Evolutionary conservation across 2,113 vertebrate species (phyloP).

Genomic region (Alethe diademata): DNA sequence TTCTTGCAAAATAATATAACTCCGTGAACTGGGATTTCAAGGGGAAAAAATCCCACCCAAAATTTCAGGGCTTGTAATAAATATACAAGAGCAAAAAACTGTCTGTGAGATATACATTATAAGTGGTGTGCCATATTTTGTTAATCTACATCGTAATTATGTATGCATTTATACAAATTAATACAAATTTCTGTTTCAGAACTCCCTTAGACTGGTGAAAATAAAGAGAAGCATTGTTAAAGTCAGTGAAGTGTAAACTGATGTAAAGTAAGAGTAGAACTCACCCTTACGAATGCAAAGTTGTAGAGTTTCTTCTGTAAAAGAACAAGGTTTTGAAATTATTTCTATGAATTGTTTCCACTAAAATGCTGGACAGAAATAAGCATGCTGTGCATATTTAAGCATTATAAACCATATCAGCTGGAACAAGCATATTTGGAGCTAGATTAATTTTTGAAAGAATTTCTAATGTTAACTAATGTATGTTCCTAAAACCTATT

Average conservation of each 20-base stretch:
- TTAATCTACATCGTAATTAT: not conserved
- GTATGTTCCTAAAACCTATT: not conserved
- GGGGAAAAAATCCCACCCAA: not conserved
- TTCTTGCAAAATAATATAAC: not conserved
- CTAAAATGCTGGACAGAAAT: not conserved
- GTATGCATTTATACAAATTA: not conserved
- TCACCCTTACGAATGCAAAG: not conserved
- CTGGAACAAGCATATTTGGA: conserved; percentile 26
- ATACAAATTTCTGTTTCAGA: not conserved
- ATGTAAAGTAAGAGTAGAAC: not conserved
- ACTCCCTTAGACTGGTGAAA: not conserved
- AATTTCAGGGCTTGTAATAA: not conserved
- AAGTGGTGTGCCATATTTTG: not conserved
- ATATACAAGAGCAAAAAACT: not conserved
- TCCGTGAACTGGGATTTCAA: not conserved
- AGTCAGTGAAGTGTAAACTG: not conserved
- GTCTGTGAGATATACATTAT: not conserved
- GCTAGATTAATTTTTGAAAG: conserved; percentile 50
- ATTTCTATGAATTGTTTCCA: not conserved
- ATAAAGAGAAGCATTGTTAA: not conserved
- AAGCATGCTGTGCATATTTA: not conserved
- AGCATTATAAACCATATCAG: conserved; percentile 6
- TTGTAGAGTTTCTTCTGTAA: not conserved
- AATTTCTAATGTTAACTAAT: conserved; percentile 32
- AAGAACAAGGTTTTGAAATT: not conserved